Conservation (phyloP, 2,113 vertebrate genomes). For the Prietella phreatophila region DNA sequence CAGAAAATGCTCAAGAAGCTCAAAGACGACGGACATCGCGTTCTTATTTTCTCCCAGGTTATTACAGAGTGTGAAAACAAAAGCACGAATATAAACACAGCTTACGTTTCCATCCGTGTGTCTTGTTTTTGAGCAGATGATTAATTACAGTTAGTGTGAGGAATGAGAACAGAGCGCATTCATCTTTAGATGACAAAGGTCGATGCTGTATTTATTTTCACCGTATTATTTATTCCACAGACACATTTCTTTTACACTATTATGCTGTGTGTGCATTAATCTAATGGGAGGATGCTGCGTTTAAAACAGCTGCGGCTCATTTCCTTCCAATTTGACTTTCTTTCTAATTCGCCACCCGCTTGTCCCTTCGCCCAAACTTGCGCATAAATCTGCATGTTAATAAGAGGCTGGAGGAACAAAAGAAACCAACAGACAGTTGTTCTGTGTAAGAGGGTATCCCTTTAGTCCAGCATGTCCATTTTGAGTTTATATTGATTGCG, state of each 20-base stretch:
- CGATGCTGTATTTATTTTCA: slow-evolving; percentile 43
- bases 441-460: not conserved
- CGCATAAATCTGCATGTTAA: slow-evolving; percentile 44
- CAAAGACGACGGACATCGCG: slow-evolving; percentile 89
- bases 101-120: slow-evolving; percentile 9
- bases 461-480: not conserved
- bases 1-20: slow-evolving; percentile 97
- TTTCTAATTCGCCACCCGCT: slow-evolving; percentile 20
- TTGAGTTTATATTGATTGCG: not conserved
- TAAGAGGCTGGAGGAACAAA: slow-evolving; percentile 1
- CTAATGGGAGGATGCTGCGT: slow-evolving; percentile 8
- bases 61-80: not conserved
- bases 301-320: slow-evolving; percentile 30
- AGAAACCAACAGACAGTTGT: not conserved
- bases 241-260: slow-evolving; percentile 12
- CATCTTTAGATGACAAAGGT: slow-evolving; percentile 31
- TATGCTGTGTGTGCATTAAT: slow-evolving; percentile 27
- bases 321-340: slow-evolving; percentile 30
- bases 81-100: slow-evolving; percentile 17
- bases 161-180: slow-evolving; percentile 3
- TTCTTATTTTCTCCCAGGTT: slow-evolving; percentile 98
- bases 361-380: slow-evolving; percentile 15
- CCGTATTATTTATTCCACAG: slow-evolving; percentile 41
- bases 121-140: slow-evolving; percentile 21
- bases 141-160: slow-evolving; percentile 18